A percentile compares a stretch with the other conserved stretches of the same genome.
phyloP scores from a whole-genome alignment of 2,888 invertebrate species.

The Aromia moschata region DNA sequence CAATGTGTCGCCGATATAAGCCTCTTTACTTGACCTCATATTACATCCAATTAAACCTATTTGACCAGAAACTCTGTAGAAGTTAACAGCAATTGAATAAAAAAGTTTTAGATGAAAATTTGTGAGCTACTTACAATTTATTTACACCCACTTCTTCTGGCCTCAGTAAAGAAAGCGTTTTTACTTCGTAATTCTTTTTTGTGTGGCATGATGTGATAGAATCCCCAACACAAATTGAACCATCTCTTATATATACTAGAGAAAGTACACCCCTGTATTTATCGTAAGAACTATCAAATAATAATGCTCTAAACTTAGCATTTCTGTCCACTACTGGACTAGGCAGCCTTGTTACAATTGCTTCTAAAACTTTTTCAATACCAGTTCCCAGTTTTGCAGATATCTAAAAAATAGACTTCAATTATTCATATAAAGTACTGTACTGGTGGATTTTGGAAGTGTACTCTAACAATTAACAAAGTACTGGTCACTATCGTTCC shows the following conservation, averaged over 20 bases:
- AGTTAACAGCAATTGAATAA: too few relatives aligned
- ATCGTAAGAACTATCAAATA: conserved; percentile 96
- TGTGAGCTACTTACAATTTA: conserved; percentile 66
- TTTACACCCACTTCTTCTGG: conserved; percentile 77
- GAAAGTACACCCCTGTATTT: conserved; percentile 84
- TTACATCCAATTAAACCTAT: conserved; percentile 89
- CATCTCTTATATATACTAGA: conserved; percentile 81
- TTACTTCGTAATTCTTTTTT: conserved; percentile 80
- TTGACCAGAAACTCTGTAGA: conserved; percentile 89
- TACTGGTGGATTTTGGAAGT: too few relatives aligned
- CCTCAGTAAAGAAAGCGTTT: conserved; percentile 79
- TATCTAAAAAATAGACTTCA: conserved; percentile 64
- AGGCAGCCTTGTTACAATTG: conserved; percentile 82
- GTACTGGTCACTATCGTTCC: too few relatives aligned
- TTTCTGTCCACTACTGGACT: conserved; percentile 71
- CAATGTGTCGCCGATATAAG: conserved; percentile 81
- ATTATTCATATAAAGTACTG: too few relatives aligned
- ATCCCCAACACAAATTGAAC: conserved; percentile 77
- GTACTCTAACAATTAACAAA: too few relatives aligned
- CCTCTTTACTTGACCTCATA: conserved; percentile 78
- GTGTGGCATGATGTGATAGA: conserved; percentile 77
- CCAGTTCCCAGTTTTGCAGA: conserved; percentile 94
- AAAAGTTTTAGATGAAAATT: conserved; percentile 6
- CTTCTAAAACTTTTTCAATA: conserved; percentile 78
- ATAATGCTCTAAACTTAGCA: conserved; percentile 77